Evolutionary conservation across 2,113 vertebrate species (phyloP).

Genomic region (Dryoscopus gambensis): DNA sequence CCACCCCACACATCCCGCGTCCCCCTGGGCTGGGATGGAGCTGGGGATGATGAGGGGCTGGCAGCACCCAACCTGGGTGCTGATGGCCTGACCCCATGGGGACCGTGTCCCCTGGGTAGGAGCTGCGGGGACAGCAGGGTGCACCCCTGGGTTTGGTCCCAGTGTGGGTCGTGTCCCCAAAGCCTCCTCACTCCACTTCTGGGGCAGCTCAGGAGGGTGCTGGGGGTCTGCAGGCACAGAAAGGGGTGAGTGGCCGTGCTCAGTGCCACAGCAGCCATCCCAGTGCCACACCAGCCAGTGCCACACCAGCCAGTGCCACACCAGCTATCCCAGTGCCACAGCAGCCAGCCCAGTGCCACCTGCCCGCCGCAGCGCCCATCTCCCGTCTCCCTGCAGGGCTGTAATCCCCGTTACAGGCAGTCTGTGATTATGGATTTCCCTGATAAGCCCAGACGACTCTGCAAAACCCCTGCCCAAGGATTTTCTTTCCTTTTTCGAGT

Average conservation of each 20-base stretch:
- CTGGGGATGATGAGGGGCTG: background rate
- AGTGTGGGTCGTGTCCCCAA: accelerated
- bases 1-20: accelerated
- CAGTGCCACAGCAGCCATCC: background rate
- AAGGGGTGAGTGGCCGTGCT: accelerated
- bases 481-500: conserved; percentile 27
- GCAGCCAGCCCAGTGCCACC: background rate
- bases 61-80: background rate
- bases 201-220: background rate
- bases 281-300: background rate
- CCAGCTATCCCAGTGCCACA: background rate
- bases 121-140: background rate
- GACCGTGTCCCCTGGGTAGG: background rate
- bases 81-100: background rate
- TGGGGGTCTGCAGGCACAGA: background rate
- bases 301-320: background rate
- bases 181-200: accelerated
- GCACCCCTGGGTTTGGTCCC: background rate
- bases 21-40: background rate
- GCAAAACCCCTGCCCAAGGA: conserved; percentile 11
- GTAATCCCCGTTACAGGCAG: background rate
- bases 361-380: accelerated
- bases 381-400: background rate
- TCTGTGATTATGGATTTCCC: conserved; percentile 43
- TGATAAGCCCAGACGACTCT: background rate